These are phyloP conservation scores for Myanophis thanlyinensis DNA, from an alignment of 2,113 vertebrate genomes.

Conservation along the genomic window DNA sequence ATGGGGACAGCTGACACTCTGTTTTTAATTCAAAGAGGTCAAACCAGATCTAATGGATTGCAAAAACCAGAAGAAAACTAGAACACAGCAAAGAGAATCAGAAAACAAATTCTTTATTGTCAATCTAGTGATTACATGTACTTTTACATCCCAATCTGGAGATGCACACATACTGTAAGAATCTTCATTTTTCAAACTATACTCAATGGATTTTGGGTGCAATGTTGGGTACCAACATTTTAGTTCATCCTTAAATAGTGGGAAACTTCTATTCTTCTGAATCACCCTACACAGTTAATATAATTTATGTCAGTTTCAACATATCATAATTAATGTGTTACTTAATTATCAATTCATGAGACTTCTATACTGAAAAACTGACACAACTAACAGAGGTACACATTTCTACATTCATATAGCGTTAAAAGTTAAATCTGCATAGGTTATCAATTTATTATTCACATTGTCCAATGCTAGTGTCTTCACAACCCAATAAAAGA, in stretches of 20 bases:
- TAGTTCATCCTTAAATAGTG: background rate
- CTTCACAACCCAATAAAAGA: background rate
- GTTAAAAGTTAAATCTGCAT: background rate
- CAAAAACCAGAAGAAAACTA: background rate
- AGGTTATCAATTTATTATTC: background rate
- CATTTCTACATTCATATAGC: background rate
- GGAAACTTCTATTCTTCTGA: background rate
- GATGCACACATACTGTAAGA: background rate
- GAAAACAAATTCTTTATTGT: background rate
- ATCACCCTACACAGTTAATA: background rate
- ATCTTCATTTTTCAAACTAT: background rate
- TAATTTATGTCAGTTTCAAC: background rate
- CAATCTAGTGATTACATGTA: background rate
- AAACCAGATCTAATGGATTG: background rate
- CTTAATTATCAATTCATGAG: background rate
- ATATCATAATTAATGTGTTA: background rate
- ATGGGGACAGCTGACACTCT: too few species aligned
- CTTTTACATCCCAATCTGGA: background rate
- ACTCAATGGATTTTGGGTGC: background rate
- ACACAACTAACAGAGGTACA: background rate
- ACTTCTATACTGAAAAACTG: background rate
- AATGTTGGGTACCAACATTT: background rate
- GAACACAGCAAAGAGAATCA: background rate
- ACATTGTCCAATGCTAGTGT: background rate
- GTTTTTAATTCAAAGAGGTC: background rate